phyloP scores from a whole-genome alignment of 2,797 vertebrate genomes.

The Sarcophilus harrisii region DNA sequence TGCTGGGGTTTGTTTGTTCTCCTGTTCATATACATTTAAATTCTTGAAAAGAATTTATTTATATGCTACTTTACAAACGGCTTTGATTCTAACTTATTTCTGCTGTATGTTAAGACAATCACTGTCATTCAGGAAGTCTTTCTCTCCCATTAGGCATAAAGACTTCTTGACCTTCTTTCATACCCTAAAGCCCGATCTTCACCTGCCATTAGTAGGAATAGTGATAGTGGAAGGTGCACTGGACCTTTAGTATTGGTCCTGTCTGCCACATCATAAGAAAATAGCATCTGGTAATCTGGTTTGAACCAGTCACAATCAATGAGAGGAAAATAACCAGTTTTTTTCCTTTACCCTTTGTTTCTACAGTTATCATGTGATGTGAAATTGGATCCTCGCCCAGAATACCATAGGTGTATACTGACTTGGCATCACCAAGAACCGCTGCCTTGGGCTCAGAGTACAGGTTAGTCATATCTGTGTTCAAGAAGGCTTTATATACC shows the following conservation, averaged over 20 bases:
- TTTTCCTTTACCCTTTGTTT: slow-evolving; percentile 72
- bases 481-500: not conserved
- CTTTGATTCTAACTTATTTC: slow-evolving; percentile 31
- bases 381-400: slow-evolving; percentile 97
- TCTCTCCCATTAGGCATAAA: not conserved
- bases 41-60: not conserved
- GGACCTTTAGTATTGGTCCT: not conserved
- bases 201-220: slow-evolving; percentile 11
- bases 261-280: slow-evolving; percentile 40
- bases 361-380: slow-evolving; percentile 97
- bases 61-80: not conserved
- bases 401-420: slow-evolving; percentile 98
- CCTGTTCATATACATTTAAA: not conserved
- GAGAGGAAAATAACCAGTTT: slow-evolving; percentile 39
- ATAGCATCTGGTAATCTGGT: slow-evolving; percentile 5
- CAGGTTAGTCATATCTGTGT: slow-evolving; percentile 88
- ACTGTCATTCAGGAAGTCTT: not conserved
- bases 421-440: slow-evolving; percentile 99
- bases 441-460: slow-evolving; percentile 99
- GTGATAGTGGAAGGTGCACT: not conserved
- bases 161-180: slow-evolving; percentile 33
- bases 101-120: slow-evolving; percentile 12
- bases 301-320: not conserved
- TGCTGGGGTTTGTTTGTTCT: not conserved
- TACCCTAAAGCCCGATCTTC: slow-evolving; percentile 17